Evolutionary conservation across 1,140 invertebrate species (phyloP), one percentile per base, ranked within the genome.

Genomic region (Caenorhabditis briggsae): DNA sequence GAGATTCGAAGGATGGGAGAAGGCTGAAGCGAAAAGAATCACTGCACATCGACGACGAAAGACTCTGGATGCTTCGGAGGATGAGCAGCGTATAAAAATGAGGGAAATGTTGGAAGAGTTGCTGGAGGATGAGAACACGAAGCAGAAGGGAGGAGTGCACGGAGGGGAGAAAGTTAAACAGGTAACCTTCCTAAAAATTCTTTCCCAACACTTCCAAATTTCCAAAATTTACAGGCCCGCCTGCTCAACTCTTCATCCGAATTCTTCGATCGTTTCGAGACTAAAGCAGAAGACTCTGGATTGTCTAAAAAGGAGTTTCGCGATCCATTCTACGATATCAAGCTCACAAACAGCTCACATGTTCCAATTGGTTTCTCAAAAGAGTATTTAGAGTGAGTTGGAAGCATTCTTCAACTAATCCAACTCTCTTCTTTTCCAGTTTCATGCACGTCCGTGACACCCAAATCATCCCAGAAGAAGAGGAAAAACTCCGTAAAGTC

Each of bases 401-500:
- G n/a, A 6, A n/a, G 11, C 12, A n/a, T 20, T 58, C n/a, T 58
- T 16, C 5, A 16, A 58, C 56, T 58, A 5, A 53, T 53, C 50
- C 9, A 12, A 16, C 50, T 8, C 56, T 46, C 7, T 25, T 46
- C 46, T 53, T 25, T 59, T 59, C 2, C 46, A 78, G 70, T 78
- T 78, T 78, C 46, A 78, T 78, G 70, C 70, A 78, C 12, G 20
- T 78, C n/a, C 70, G 70, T 23, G 70, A 78, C 70, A 20, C 70
- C 7, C 46, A 50, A 78, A 78, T 78, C 43, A 78, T 78, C 46
- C 70, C 70, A 25, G 70, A 78, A 23, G 70, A 78, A 23, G 70
- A 78, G 70, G 70, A 78, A 78, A 78, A 78, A 78, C 46, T 78
- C 3, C 70, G 70, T 50, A 78, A 78, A 78, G 43, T n/a, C 5